phyloP scores from a whole-genome alignment of 2,113 vertebrate species.

The Apodemus speciosus region DNA sequence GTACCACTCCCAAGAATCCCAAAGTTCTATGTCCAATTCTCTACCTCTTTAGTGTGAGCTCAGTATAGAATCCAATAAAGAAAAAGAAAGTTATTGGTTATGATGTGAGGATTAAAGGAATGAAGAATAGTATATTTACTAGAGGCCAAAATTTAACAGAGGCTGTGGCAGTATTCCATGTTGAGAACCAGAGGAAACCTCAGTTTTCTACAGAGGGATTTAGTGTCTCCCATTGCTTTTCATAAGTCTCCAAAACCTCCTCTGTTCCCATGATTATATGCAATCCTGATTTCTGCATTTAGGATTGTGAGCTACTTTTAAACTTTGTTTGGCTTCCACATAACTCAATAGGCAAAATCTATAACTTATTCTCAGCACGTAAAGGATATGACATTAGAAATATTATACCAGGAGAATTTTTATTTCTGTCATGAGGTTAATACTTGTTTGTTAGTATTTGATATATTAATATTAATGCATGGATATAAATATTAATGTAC shows the following conservation, averaged over 20 bases:
- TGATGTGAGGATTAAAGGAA: not conserved
- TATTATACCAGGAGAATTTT: not conserved
- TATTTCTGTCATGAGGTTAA: not conserved
- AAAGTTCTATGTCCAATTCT: not conserved
- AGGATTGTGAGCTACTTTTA: not conserved
- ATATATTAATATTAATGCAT: not conserved
- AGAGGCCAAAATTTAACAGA: not conserved
- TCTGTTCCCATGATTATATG: not conserved
- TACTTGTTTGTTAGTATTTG: not conserved
- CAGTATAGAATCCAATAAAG: not conserved
- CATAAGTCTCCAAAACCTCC: not conserved
- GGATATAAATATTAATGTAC: not conserved
- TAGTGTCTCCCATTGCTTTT: not conserved
- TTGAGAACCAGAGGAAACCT: not conserved
- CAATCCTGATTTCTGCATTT: not conserved
- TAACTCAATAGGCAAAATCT: not conserved
- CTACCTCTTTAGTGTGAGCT: not conserved
- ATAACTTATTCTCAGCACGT: not conserved
- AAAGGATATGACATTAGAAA: not conserved
- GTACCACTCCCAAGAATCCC: not conserved
- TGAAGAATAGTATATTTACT: not conserved
- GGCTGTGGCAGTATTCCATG: accelerated
- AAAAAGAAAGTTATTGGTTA: not conserved
- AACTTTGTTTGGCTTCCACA: not conserved
- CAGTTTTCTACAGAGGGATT: not conserved